These are phyloP conservation scores for Gymnocypris eckloni DNA, from an alignment of 2,797 vertebrate species.

Conservation along the genomic window DNA sequence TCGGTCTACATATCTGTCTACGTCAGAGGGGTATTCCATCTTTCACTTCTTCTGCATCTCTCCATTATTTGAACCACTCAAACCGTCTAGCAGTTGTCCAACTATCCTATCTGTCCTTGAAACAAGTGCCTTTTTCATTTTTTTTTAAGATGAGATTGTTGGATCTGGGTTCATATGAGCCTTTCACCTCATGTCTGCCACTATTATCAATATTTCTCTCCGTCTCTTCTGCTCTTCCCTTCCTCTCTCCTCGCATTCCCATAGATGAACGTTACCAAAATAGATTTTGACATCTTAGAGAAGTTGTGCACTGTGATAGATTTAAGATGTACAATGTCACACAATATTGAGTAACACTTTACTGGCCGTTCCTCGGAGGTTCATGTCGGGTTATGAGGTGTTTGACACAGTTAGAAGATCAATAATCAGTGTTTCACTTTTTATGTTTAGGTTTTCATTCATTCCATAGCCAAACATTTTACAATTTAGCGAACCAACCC, in stretches of 20 bases:
- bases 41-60: conserved; percentile 9
- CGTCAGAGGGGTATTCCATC: conserved; percentile 10
- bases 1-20: conserved; percentile 26
- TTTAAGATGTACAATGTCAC: conserved; percentile 31
- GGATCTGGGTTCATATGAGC: conserved; percentile 20
- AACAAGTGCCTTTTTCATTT: conserved; percentile 26
- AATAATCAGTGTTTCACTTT: conserved; percentile 27
- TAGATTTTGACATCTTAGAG: conserved; percentile 49
- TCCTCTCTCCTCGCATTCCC: background rate
- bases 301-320: conserved; percentile 35
- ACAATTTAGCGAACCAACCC: conserved; percentile 64
- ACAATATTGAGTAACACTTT: conserved; percentile 13
- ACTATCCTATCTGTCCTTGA: conserved; percentile 23
- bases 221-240: conserved; percentile 42
- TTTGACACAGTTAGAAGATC: conserved; percentile 38
- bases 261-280: conserved; percentile 37
- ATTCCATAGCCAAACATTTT: conserved; percentile 56
- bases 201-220: conserved; percentile 22
- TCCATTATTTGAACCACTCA: conserved; percentile 17
- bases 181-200: conserved; percentile 17
- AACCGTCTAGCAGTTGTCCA: conserved; percentile 13
- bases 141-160: conserved; percentile 6
- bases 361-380: conserved; percentile 15
- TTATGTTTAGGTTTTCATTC: conserved; percentile 52
- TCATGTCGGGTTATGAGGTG: conserved; percentile 19